phyloP scores from a whole-genome alignment of 2,888 invertebrate genomes.

The Scaptomyza caliginosa region DNA sequence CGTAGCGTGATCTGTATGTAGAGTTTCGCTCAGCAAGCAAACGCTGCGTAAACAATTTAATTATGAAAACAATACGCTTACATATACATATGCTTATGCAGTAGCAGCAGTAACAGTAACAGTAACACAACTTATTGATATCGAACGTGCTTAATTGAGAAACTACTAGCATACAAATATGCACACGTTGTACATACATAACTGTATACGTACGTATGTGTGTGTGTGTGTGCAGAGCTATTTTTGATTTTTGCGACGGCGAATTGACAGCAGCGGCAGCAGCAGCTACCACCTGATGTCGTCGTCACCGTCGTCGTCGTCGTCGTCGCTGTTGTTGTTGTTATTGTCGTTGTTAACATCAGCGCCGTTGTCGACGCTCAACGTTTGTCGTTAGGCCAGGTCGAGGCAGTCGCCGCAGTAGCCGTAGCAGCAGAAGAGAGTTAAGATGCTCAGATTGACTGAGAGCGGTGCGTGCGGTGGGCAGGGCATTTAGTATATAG shows the following conservation, averaged over 20 bases:
- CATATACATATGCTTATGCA: conserved; percentile 31
- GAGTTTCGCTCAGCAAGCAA: conserved; percentile 10
- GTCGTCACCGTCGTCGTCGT: conserved; percentile 16
- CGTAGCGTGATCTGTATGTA: conserved; percentile 10
- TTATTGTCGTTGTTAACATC: not conserved
- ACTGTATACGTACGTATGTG: conserved; percentile 5
- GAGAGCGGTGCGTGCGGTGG: not conserved
- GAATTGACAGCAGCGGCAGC: conserved; percentile 23
- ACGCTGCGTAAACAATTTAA: conserved; percentile 42
- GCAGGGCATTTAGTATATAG: not conserved
- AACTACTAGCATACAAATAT: conserved; percentile 27
- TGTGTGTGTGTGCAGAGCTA: conserved; percentile 45
- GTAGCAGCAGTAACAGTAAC: conserved; percentile 18
- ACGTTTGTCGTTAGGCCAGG: conserved; percentile 55
- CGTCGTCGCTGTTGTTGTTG: not conserved
- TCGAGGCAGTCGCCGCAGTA: conserved; percentile 47
- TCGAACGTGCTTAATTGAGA: conserved; percentile 52
- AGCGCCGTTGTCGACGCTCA: conserved; percentile 13
- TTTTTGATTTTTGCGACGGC: conserved; percentile 46
- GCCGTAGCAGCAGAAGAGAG: conserved; percentile 25
- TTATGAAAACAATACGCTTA: conserved; percentile 25
- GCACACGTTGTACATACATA: not conserved
- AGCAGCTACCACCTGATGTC: conserved; percentile 52
- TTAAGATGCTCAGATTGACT: not conserved
- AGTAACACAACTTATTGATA: not conserved